phyloP scores from a whole-genome alignment of 2,113 vertebrate genomes.

The Hymenochirus boettgeri region DNA sequence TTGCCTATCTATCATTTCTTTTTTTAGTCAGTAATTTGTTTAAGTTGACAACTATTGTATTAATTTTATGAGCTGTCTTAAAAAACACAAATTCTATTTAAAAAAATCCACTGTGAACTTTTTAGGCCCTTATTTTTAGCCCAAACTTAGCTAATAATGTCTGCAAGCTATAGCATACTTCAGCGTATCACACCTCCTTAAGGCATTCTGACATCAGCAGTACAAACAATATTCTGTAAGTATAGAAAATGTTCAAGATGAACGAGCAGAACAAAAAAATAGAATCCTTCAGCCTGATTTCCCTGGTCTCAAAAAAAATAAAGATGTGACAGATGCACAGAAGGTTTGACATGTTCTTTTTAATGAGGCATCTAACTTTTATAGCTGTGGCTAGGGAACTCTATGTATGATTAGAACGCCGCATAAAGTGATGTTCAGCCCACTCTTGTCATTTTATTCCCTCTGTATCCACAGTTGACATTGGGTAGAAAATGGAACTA shows the following conservation, averaged over 20 bases:
- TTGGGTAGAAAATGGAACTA: no score
- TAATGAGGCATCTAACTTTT: conserved; percentile 23
- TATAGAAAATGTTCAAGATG: background rate
- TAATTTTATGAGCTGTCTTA: background rate
- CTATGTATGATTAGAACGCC: conserved; percentile 15
- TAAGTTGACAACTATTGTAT: background rate
- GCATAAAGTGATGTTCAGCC: conserved; percentile 2
- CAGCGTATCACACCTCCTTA: background rate
- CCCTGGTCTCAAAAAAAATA: conserved; percentile 7
- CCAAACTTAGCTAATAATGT: background rate
- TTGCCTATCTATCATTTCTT: no score
- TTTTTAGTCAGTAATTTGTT: no score
- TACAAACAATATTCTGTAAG: conserved; percentile 5
- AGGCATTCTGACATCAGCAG: conserved; percentile 4
- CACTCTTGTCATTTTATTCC: conserved; percentile 11
- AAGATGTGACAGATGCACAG: conserved; percentile 30
- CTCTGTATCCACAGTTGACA: conserved; percentile 8
- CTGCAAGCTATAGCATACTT: background rate
- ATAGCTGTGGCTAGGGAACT: background rate
- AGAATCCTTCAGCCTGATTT: conserved; percentile 6
- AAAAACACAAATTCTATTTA: background rate
- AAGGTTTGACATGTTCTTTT: conserved; percentile 16
- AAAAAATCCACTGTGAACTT: background rate
- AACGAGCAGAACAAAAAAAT: background rate
- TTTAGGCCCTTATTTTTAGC: background rate